These are phyloP conservation scores for Apostichopus japonicus DNA, from an alignment of 35 echinoderm and acorn worm species.

Conservation along the genomic window DNA sequence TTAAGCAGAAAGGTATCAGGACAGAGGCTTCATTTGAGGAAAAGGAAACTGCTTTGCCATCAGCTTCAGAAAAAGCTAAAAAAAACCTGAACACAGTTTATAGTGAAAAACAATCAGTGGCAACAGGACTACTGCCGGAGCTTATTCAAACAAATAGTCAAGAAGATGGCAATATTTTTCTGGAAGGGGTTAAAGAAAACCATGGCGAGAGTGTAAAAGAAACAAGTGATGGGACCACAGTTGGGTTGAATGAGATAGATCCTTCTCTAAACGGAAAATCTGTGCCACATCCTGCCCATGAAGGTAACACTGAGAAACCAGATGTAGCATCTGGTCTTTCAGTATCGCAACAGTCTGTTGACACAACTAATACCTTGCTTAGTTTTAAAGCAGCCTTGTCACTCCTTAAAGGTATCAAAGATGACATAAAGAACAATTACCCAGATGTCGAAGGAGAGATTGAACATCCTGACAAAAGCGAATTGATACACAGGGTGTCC, in stretches of 20 bases:
- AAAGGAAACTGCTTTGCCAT: no score
- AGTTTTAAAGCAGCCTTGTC: conserved; percentile 14
- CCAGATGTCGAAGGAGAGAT: not conserved
- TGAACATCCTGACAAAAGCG: conserved; percentile 2
- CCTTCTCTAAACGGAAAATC: not conserved
- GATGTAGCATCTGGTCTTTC: not conserved
- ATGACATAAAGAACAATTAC: not conserved
- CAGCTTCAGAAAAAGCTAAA: not conserved
- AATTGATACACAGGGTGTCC: not conserved
- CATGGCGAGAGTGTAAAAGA: not conserved
- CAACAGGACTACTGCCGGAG: not conserved
- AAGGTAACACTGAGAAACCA: not conserved
- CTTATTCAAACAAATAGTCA: not conserved
- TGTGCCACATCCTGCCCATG: not conserved
- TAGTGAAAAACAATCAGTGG: no score
- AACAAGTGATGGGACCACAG: not conserved
- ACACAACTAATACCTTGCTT: not conserved
- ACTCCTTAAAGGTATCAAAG: conserved; percentile 19
- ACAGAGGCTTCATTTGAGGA: no score
- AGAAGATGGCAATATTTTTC: not conserved
- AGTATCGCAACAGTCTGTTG: not conserved
- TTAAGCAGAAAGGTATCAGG: no score
- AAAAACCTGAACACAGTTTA: no score
- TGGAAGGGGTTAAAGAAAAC: not conserved
- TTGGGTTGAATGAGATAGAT: not conserved